Percentiles rank a stretch among this genome's conserved stretches.
These are phyloP conservation scores for Stenichneumon culpator DNA, from an alignment of 2,888 invertebrate genomes.

Conservation along the genomic window DNA sequence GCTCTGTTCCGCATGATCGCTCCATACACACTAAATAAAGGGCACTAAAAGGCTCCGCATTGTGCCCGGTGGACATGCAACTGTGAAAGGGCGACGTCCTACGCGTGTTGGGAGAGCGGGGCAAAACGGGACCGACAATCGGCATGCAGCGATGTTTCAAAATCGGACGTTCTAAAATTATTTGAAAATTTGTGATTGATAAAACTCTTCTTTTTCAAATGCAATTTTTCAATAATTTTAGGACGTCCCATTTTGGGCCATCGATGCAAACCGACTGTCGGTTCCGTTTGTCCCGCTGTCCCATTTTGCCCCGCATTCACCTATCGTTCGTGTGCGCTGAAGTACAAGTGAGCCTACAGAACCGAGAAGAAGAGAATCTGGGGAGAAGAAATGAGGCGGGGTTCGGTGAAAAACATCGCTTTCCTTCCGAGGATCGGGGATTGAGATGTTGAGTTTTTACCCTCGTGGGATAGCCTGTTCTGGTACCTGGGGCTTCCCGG, in stretches of 20 bases:
- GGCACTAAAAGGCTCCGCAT: not conserved
- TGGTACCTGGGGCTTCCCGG: constrained; percentile 28
- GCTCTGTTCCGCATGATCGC: constrained; percentile 20
- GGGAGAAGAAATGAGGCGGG: not conserved
- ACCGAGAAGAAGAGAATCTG: constrained; percentile 9
- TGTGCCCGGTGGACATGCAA: constrained; percentile 12
- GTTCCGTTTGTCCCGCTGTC: too few species aligned
- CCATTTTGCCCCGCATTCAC: too few species aligned
- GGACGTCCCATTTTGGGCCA: too few species aligned
- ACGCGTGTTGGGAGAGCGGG: not conserved
- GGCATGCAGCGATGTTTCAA: too few species aligned
- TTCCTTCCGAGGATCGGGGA: constrained; percentile 27
- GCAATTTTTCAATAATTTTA: too few species aligned
- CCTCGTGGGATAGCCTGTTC: constrained; percentile 3
- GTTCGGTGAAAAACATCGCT: constrained; percentile 19
- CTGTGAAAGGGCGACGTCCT: not conserved
- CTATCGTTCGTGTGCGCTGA: not conserved
- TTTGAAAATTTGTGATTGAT: too few species aligned
- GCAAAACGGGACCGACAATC: too few species aligned
- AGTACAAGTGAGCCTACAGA: not conserved
- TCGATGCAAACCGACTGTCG: too few species aligned
- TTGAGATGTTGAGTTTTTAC: constrained; percentile 52
- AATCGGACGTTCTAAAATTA: too few species aligned
- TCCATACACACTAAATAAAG: constrained; percentile 3
- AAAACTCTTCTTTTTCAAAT: too few species aligned